Conservation (phyloP, 2,888 invertebrate genomes). For the Villa cingulata region DNA sequence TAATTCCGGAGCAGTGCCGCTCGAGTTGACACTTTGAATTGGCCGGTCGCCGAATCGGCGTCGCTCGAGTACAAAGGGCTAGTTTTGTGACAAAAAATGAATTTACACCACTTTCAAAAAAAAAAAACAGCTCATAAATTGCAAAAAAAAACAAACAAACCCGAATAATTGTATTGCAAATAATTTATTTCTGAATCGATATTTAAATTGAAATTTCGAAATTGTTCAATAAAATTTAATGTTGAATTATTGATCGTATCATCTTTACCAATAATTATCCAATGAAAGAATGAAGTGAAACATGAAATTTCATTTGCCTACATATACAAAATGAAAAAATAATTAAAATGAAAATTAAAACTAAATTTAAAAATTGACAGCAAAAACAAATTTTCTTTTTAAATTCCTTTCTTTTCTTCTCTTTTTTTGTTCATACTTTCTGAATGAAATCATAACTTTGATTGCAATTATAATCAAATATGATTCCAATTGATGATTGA, state of each 20-base stretch:
- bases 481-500: constrained; percentile 20
- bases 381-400: neutral
- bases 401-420: too few species aligned
- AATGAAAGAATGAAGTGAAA: constrained; percentile 21
- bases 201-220: constrained; percentile 22
- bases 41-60: too few species aligned
- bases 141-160: neutral
- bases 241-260: constrained; percentile 9
- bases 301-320: constrained; percentile 20
- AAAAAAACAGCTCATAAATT: too few species aligned
- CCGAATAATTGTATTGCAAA: constrained; percentile 7
- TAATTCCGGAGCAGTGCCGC: too few species aligned
- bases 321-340: neutral
- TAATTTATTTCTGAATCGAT: constrained; percentile 27
- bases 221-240: constrained; percentile 14
- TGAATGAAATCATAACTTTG: constrained; percentile 18
- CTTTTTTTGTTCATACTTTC: too few species aligned
- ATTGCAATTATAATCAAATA: constrained; percentile 24
- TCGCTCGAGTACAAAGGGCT: too few species aligned
- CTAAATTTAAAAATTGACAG: too few species aligned
- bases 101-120: neutral
- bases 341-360: too few species aligned
- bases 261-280: constrained; percentile 23
- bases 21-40: too few species aligned
- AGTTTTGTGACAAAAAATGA: too few species aligned